Evolutionary conservation across 2,888 invertebrate species (phyloP).

Genomic region (Cancer borealis): DNA sequence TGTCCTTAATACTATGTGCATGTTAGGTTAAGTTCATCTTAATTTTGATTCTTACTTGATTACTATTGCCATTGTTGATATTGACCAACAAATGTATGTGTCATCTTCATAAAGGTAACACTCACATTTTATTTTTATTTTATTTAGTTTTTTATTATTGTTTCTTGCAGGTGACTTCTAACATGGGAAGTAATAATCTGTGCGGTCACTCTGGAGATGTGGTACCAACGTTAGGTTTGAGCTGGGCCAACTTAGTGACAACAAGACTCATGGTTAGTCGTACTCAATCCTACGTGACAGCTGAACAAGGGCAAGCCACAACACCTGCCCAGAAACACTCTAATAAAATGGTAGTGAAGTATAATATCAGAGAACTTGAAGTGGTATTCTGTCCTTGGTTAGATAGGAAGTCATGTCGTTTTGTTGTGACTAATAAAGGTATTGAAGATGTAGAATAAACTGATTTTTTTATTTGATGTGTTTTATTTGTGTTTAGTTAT

Average conservation of each 20-base stretch:
- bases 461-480: not conserved
- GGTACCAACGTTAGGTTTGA: slow-evolving; percentile 84
- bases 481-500: no score
- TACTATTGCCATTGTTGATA: not conserved
- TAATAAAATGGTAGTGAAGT: slow-evolving; percentile 27
- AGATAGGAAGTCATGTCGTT: slow-evolving; percentile 45
- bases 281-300: slow-evolving; percentile 21
- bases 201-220: slow-evolving; percentile 58
- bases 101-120: not conserved
- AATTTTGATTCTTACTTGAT: not conserved
- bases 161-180: slow-evolving; percentile 64
- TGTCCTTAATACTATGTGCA: not conserved
- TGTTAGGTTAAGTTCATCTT: not conserved
- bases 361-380: slow-evolving; percentile 52
- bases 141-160: not conserved
- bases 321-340: not conserved
- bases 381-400: slow-evolving; percentile 73
- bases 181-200: slow-evolving; percentile 44
- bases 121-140: not conserved
- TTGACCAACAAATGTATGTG: not conserved
- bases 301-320: not conserved
- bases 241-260: slow-evolving; percentile 86
- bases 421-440: slow-evolving; percentile 69
- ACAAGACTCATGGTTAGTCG: slow-evolving; percentile 83
- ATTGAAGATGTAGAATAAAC: slow-evolving; percentile 48